These are phyloP conservation scores for Nothoprocta pentlandii DNA, from an alignment of 2,113 vertebrate species.

Conservation along the genomic window DNA sequence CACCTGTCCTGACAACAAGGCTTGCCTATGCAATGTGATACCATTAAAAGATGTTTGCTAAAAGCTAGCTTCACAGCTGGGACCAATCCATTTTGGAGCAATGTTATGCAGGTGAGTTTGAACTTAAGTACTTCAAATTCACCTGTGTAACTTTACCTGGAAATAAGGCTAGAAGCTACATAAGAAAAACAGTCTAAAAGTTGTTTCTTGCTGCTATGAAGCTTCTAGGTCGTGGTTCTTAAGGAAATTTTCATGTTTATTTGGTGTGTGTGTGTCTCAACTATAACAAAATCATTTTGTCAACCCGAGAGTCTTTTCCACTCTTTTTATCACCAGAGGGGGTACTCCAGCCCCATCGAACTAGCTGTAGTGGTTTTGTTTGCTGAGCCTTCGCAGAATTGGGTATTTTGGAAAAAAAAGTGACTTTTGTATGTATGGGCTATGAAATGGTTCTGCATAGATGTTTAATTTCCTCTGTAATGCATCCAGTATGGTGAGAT, in stretches of 20 bases:
- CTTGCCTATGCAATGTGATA: rapidly evolving
- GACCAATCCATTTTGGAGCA: not conserved
- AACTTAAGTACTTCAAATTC: not conserved
- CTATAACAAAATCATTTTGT: not conserved
- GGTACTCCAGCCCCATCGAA: not conserved
- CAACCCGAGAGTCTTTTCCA: not conserved
- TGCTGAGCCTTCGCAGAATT: not conserved
- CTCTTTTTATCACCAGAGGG: not conserved
- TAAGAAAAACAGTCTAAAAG: not conserved
- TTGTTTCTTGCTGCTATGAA: not conserved
- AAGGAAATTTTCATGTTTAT: not conserved
- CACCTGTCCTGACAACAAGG: not conserved
- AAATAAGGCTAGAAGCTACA: not conserved
- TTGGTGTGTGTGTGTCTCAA: not conserved
- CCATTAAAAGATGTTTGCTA: not conserved
- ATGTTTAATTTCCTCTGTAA: not conserved
- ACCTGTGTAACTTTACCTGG: not conserved
- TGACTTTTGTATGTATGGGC: not conserved
- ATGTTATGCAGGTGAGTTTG: not conserved
- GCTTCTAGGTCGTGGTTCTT: not conserved
- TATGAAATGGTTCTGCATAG: not conserved
- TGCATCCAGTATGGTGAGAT: not conserved
- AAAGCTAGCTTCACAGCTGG: not conserved
- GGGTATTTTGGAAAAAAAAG: not conserved
- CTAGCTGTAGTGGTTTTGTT: not conserved